A percentile compares a stretch with the other conserved stretches of the same genome.
Conservation (phyloP, 1,140 invertebrate species). For the Drosophila triauraria region DNA sequence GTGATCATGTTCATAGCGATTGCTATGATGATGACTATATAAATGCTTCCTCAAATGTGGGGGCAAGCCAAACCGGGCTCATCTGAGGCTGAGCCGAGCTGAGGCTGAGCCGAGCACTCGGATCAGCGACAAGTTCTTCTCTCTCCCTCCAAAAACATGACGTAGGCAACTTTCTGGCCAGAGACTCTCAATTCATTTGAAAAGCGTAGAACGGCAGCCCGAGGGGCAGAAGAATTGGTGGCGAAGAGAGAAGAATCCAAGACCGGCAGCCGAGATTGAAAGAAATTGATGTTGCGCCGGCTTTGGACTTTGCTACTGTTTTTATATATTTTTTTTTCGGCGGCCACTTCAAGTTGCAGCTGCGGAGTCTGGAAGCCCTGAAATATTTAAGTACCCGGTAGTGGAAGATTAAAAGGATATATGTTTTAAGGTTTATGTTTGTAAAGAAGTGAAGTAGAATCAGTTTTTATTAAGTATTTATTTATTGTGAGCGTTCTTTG, state of each 20-base stretch:
- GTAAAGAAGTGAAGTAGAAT: no score
- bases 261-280: conserved; percentile 49
- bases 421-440: not conserved
- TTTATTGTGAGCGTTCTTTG: no score
- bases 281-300: conserved; percentile 36
- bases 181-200: conserved; percentile 49
- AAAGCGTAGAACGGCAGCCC: conserved; percentile 52
- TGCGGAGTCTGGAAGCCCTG: conserved; percentile 34
- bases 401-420: no score
- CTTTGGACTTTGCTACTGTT: conserved; percentile 43
- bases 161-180: conserved; percentile 56
- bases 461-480: not conserved
- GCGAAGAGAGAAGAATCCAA: conserved; percentile 30
- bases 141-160: conserved; percentile 46
- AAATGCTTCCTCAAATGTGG: conserved; percentile 54
- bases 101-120: conserved; percentile 32
- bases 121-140: conserved; percentile 62
- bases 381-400: not conserved
- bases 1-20: conserved; percentile 53
- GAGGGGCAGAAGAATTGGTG: conserved; percentile 24
- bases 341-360: conserved; percentile 49
- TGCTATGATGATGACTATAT: conserved; percentile 52
- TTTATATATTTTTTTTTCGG: not conserved
- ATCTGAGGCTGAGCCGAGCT: conserved; percentile 17
- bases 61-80: not conserved